Evolutionary conservation across 2,888 invertebrate genomes (phyloP).

Genomic region (Frankliniella intonsa): DNA sequence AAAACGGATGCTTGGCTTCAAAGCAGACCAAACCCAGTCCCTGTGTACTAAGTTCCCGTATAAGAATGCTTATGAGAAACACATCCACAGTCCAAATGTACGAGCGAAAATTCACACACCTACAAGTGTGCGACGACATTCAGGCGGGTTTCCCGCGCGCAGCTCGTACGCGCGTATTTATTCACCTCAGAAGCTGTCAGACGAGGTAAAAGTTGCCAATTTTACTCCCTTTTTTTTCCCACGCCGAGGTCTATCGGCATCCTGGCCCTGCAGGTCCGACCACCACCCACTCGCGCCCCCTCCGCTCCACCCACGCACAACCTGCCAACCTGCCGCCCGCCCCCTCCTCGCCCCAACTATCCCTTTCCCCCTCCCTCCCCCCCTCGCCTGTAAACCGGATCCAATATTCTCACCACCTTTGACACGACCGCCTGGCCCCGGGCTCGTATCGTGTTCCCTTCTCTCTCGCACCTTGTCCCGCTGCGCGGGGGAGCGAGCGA

Average conservation of each 20-base stretch:
- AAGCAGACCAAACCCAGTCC: no score
- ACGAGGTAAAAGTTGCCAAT: background rate
- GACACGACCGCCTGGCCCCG: background rate
- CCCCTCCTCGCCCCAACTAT: background rate
- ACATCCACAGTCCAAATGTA: no score
- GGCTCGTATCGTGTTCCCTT: background rate
- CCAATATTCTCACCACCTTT: constrained; percentile 20
- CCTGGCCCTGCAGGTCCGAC: no score
- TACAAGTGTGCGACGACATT: no score
- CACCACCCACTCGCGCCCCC: background rate
- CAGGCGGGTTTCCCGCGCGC: no score
- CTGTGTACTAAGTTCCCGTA: no score
- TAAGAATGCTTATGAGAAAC: no score
- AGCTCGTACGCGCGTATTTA: no score
- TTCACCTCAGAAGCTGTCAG: no score
- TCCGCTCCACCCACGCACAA: background rate
- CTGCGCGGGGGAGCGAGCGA: background rate
- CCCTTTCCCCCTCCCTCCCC: background rate
- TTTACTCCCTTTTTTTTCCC: background rate
- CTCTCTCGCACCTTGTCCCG: background rate
- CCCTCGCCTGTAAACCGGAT: background rate
- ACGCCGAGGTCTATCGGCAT: background rate
- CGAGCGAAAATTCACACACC: no score
- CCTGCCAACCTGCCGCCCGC: background rate
- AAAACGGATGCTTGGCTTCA: no score